phyloP scores from a whole-genome alignment of 1,140 invertebrate genomes.

The Pteromalus puparum region DNA sequence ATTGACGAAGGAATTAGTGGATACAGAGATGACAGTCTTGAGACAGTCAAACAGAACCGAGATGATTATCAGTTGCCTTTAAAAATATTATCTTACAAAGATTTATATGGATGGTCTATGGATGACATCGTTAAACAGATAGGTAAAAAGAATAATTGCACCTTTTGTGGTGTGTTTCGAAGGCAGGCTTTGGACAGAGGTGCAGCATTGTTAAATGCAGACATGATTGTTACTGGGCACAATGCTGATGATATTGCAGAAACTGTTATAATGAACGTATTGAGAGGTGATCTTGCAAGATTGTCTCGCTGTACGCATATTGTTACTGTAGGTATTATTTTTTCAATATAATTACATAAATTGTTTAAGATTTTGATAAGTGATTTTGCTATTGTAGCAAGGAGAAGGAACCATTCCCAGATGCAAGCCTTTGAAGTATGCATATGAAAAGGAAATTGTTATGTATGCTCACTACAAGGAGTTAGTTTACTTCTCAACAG shows the following conservation, averaged over 20 bases:
- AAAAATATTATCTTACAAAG: slow-evolving; percentile 98
- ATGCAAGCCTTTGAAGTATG: slow-evolving; percentile 98
- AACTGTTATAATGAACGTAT: slow-evolving; percentile 98
- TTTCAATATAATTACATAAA: background rate
- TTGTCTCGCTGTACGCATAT: slow-evolving; percentile 93
- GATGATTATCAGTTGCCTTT: slow-evolving; percentile 95
- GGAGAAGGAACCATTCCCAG: slow-evolving; percentile 91
- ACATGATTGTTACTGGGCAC: slow-evolving; percentile 98
- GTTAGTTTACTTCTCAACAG: slow-evolving; percentile 99
- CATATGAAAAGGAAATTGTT: slow-evolving; percentile 99
- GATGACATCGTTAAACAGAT: slow-evolving; percentile 97
- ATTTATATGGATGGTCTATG: slow-evolving; percentile 99
- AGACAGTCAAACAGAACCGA: slow-evolving; percentile 96
- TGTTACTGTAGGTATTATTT: slow-evolving; percentile 81
- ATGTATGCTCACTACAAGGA: slow-evolving; percentile 99
- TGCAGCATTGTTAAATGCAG: slow-evolving; percentile 88
- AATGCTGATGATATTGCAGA: slow-evolving; percentile 99
- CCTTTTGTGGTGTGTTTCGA: slow-evolving; percentile 98
- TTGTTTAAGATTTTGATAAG: background rate
- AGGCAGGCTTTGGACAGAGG: slow-evolving; percentile 97
- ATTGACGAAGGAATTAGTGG: slow-evolving; percentile 96
- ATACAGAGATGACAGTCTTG: slow-evolving; percentile 97
- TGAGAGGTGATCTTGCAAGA: slow-evolving; percentile 96
- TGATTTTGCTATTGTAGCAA: slow-evolving; percentile 75
- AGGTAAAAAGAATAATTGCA: slow-evolving; percentile 98